phyloP scores from a whole-genome alignment of 2,113 vertebrate species.

The Puntigrus tetrazona region DNA sequence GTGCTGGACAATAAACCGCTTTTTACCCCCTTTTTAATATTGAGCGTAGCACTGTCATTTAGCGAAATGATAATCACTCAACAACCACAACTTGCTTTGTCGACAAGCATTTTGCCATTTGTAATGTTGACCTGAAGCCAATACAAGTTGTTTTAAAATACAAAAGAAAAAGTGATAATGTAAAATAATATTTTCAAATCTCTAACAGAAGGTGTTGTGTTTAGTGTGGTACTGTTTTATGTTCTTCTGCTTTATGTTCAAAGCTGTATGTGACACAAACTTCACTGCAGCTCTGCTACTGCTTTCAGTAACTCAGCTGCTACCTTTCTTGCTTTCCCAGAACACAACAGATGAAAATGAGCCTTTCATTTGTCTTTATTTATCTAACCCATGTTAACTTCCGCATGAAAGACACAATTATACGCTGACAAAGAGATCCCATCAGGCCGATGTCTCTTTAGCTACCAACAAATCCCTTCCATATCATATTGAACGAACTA shows the following conservation, averaged over 20 bases:
- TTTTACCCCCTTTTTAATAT: neutral
- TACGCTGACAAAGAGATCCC: conserved; percentile 46
- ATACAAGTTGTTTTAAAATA: conserved; percentile 33
- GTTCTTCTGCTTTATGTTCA: too few species aligned
- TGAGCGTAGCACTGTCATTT: neutral
- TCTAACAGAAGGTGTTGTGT: conserved; percentile 47
- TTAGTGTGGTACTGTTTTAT: conserved; percentile 50
- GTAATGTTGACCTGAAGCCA: conserved; percentile 60
- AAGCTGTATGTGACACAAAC: conserved; percentile 1
- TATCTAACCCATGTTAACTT: conserved; percentile 49
- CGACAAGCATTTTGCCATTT: conserved; percentile 38
- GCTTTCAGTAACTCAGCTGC: neutral
- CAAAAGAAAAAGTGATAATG: conserved; percentile 59
- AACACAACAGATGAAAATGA: conserved; percentile 2
- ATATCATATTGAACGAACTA: neutral
- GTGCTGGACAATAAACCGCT: neutral
- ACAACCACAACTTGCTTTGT: conserved; percentile 37
- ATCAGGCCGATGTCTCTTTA: conserved; percentile 43
- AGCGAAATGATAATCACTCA: neutral
- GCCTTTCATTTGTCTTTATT: conserved; percentile 41
- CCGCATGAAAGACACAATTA: conserved; percentile 34
- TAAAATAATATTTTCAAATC: conserved; percentile 54
- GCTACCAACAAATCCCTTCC: neutral
- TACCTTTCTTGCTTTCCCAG: conserved; percentile 7
- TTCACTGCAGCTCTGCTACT: neutral